Conservation (phyloP, 2,888 invertebrate genomes). For the Drosophila antonietae region DNA sequence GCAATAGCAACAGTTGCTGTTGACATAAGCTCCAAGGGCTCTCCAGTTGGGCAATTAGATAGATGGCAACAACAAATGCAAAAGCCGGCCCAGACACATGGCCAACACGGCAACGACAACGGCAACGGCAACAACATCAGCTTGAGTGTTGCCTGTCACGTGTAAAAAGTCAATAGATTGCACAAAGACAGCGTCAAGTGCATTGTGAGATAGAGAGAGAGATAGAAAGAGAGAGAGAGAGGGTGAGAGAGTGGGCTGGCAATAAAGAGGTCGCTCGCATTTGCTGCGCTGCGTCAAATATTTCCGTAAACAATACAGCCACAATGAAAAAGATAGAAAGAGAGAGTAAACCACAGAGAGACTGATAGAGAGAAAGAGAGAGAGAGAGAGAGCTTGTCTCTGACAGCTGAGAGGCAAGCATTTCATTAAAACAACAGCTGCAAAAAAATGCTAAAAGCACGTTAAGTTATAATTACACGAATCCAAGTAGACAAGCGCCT, state of each 20-base stretch:
- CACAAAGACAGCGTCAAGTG: slow-evolving; percentile 71
- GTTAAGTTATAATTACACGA: slow-evolving; percentile 65
- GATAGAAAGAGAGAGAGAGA: background rate
- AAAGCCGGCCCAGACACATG: slow-evolving; percentile 36
- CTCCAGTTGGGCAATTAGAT: slow-evolving; percentile 5
- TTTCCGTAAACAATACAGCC: slow-evolving; percentile 64
- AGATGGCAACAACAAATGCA: slow-evolving; percentile 15
- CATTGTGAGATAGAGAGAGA: slow-evolving; percentile 1
- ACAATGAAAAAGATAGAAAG: slow-evolving; percentile 2
- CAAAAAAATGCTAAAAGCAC: slow-evolving; percentile 43
- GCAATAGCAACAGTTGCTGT: slow-evolving; percentile 43
- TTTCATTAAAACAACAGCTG: slow-evolving; percentile 53
- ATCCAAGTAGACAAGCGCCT: slow-evolving; percentile 20
- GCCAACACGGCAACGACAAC: slow-evolving; percentile 25
- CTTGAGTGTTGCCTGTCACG: slow-evolving; percentile 71
- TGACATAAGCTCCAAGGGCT: slow-evolving; percentile 45
- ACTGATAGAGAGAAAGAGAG: background rate
- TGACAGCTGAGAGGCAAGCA: slow-evolving; percentile 40
- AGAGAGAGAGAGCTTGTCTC: background rate
- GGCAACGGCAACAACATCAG: slow-evolving; percentile 25
- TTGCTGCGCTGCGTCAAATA: slow-evolving; percentile 66
- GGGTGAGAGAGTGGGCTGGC: slow-evolving; percentile 11
- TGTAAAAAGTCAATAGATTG: slow-evolving; percentile 77
- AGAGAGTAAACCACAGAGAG: slow-evolving; percentile 3
- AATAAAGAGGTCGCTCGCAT: slow-evolving; percentile 73